Evolutionary conservation across 2,113 vertebrate species (phyloP).

Genomic region (Psittacus erithacus): DNA sequence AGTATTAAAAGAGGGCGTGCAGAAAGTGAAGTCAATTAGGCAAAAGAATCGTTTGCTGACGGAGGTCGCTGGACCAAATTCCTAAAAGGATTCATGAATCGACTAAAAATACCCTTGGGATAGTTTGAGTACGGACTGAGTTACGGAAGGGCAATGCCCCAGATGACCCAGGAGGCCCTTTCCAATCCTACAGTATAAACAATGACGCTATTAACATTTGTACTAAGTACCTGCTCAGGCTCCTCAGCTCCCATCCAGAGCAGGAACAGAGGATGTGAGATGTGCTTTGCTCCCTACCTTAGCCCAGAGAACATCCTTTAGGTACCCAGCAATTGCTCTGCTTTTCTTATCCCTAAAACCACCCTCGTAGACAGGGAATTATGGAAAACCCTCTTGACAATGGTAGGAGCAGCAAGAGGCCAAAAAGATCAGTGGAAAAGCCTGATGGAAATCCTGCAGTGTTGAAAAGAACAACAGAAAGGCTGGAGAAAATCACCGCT

Average conservation of each 20-base stretch:
- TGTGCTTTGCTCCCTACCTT: neutral
- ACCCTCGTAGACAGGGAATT: neutral
- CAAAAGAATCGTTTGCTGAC: slow-evolving; percentile 54
- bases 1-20: slow-evolving; percentile 29
- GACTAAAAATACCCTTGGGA: slow-evolving; percentile 62
- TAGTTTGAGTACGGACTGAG: slow-evolving; percentile 54
- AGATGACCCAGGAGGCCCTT: slow-evolving; percentile 66
- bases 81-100: slow-evolving; percentile 63
- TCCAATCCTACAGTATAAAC: slow-evolving; percentile 66
- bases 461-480: neutral
- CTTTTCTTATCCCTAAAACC: neutral
- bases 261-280: neutral
- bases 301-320: neutral
- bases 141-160: slow-evolving; percentile 68
- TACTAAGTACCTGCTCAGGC: slow-evolving; percentile 39
- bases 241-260: neutral
- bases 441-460: neutral
- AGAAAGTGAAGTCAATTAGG: slow-evolving; percentile 68
- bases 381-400: neutral
- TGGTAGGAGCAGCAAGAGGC: neutral
- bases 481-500: neutral
- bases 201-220: slow-evolving; percentile 63
- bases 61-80: slow-evolving; percentile 43
- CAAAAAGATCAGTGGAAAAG: neutral
- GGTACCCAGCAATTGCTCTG: neutral